phyloP scores from a whole-genome alignment of 2,888 invertebrate genomes.

The Agrochola litura region DNA sequence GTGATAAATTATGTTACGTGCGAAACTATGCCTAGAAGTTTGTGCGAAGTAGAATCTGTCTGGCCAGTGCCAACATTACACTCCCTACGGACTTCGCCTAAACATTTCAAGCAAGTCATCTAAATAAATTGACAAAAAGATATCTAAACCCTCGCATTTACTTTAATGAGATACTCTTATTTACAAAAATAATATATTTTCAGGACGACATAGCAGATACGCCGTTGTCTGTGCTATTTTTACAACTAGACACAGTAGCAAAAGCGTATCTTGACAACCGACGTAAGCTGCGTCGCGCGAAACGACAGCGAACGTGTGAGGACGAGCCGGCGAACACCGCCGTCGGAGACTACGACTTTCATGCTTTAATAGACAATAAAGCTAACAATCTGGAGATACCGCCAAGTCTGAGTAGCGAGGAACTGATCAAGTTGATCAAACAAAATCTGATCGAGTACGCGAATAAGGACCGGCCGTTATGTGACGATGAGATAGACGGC shows the following conservation, averaged over 20 bases:
- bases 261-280: slow-evolving; percentile 81
- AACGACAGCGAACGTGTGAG: slow-evolving; percentile 83
- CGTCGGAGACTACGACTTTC: slow-evolving; percentile 76
- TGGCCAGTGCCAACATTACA: not conserved
- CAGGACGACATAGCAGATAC: slow-evolving; percentile 88
- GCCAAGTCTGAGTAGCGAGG: slow-evolving; percentile 73
- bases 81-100: not conserved
- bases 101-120: not conserved
- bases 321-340: slow-evolving; percentile 66
- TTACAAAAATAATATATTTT: slow-evolving; percentile 54
- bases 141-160: not conserved
- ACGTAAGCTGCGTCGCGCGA: slow-evolving; percentile 81
- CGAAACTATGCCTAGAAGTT: not conserved
- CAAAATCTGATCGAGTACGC: slow-evolving; percentile 78
- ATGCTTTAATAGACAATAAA: slow-evolving; percentile 75
- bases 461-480: slow-evolving; percentile 70
- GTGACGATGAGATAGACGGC: slow-evolving; percentile 82
- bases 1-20: not conserved
- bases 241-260: slow-evolving; percentile 85
- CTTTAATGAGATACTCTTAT: not conserved
- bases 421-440: slow-evolving; percentile 80
- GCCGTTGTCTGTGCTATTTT: slow-evolving; percentile 84
- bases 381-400: slow-evolving; percentile 78
- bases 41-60: not conserved
- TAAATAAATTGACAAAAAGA: not conserved